These are phyloP conservation scores for Drosophila demipolita DNA, from an alignment of 2,888 invertebrate genomes.

Conservation along the genomic window DNA sequence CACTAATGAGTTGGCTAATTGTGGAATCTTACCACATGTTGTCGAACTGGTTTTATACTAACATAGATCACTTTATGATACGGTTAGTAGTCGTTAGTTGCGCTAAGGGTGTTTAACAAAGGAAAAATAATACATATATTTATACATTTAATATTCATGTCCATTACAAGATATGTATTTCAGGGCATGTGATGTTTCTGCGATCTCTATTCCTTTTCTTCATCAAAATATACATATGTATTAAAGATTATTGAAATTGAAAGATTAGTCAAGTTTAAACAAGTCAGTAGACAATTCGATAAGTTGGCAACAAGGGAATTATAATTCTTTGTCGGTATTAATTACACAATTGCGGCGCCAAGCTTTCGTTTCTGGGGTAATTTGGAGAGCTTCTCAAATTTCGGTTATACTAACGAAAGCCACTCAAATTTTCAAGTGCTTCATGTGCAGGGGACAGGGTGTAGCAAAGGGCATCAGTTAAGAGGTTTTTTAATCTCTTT, in stretches of 20 bases:
- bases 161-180: neutral
- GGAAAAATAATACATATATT: neutral
- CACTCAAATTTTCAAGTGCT: constrained; percentile 1
- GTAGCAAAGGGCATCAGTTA: neutral
- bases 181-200: neutral
- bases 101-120: neutral
- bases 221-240: neutral
- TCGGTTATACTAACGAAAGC: neutral
- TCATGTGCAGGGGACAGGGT: neutral
- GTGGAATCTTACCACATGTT: constrained; percentile 1
- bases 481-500: neutral
- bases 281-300: neutral
- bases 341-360: neutral
- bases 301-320: neutral
- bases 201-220: neutral
- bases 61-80: constrained; percentile 5
- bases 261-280: neutral
- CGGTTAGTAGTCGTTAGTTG: neutral
- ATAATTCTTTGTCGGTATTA: neutral
- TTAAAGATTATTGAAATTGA: neutral
- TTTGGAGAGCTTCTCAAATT: neutral
- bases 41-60: constrained; percentile 28
- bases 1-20: constrained; percentile 36
- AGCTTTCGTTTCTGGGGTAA: neutral
- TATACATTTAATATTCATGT: neutral